These are phyloP conservation scores for Platysternon megacephalum DNA, from an alignment of 2,113 vertebrate species.

Conservation along the genomic window DNA sequence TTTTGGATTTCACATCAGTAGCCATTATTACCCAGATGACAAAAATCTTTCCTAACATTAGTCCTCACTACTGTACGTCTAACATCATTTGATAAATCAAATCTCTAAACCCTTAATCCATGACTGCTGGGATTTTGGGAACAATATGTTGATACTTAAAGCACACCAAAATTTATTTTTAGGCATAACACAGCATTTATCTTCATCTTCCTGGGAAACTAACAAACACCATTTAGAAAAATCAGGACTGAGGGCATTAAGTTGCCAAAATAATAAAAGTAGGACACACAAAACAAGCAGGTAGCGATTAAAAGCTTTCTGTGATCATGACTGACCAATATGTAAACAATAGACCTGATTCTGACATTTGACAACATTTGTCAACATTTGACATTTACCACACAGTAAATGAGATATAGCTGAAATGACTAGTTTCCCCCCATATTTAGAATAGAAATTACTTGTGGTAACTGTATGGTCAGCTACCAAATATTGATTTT, in stretches of 20 bases:
- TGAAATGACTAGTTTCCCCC: neutral
- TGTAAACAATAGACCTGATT: neutral
- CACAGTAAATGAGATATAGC: neutral
- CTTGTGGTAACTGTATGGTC: neutral
- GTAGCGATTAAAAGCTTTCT: neutral
- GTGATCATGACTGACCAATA: neutral
- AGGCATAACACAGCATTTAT: neutral
- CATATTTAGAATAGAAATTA: neutral
- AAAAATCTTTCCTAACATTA: neutral
- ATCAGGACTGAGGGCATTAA: neutral
- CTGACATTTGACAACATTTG: too few relatives aligned
- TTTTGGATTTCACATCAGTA: constrained; percentile 13
- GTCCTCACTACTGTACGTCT: neutral
- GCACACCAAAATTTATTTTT: constrained; percentile 1
- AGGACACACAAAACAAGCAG: neutral
- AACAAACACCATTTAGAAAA: neutral
- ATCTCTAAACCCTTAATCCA: constrained; percentile 10
- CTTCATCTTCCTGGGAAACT: neutral
- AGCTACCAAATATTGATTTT: constrained; percentile 21
- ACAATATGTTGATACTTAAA: neutral
- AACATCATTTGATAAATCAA: neutral
- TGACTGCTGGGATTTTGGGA: constrained; percentile 8
- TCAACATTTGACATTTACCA: neutral
- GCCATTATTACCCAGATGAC: neutral
- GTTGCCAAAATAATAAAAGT: neutral